Conservation (phyloP, 2,888 invertebrate genomes). For the Actias luna region DNA sequence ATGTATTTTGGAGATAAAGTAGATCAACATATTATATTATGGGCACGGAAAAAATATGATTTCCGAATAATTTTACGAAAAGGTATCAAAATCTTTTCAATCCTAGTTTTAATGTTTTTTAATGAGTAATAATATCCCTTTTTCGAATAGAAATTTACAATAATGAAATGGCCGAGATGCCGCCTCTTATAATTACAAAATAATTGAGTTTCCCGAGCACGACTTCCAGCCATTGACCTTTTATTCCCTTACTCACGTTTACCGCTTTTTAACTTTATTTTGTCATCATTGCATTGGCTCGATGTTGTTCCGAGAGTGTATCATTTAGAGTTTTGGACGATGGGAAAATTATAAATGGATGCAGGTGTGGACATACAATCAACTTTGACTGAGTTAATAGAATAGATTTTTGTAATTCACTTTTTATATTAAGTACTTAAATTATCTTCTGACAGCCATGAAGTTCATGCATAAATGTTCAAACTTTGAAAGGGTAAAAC, state of each 20-base stretch:
- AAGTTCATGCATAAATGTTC: no score
- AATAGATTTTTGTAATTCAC: neutral
- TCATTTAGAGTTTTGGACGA: slow-evolving; percentile 2
- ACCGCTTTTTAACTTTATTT: slow-evolving; percentile 18
- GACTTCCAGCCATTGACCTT: slow-evolving; percentile 70
- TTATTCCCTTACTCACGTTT: slow-evolving; percentile 40
- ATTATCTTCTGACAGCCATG: no score
- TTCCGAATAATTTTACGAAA: slow-evolving; percentile 1
- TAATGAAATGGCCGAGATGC: slow-evolving; percentile 57
- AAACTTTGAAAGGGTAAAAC: no score
- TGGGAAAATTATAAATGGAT: neutral
- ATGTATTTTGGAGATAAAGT: neutral
- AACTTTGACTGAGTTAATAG: neutral
- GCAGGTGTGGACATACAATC: neutral
- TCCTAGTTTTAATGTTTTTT: neutral
- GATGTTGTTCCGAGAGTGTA: slow-evolving; percentile 7
- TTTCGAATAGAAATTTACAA: slow-evolving; percentile 25
- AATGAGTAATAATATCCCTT: neutral
- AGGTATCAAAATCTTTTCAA: neutral
- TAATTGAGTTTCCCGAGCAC: slow-evolving; percentile 77
- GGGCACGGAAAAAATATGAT: neutral
- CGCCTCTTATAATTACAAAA: slow-evolving; percentile 67
- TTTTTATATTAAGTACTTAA: neutral
- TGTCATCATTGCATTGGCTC: slow-evolving; percentile 5
- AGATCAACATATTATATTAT: neutral